Conservation (phyloP, 2,888 invertebrate species). For the Myathropa florea region DNA sequence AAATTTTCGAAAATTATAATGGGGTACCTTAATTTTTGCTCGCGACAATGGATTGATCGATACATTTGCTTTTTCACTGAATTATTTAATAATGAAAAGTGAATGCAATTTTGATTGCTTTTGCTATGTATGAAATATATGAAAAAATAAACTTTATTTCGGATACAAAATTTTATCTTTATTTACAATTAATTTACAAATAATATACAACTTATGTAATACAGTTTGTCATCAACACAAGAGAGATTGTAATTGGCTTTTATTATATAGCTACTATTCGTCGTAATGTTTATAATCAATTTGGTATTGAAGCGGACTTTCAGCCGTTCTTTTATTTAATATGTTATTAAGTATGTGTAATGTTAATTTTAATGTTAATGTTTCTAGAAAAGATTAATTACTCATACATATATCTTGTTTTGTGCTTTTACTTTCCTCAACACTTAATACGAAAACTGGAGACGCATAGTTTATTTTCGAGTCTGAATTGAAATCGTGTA, state of each 20-base stretch:
- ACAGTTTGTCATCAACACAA: conserved; percentile 25
- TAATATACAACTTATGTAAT: conserved; percentile 47
- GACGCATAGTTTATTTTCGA: conserved; percentile 78
- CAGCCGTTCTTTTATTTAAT: background rate
- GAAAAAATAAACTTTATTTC: background rate
- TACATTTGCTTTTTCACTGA: too few species aligned
- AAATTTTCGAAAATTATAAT: too few species aligned
- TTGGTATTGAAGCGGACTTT: conserved; percentile 11
- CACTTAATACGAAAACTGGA: conserved; percentile 80
- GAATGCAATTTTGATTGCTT: too few species aligned
- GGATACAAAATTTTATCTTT: conserved; percentile 40
- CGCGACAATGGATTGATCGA: too few species aligned
- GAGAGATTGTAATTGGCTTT: conserved; percentile 12
- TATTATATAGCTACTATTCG: conserved; percentile 29
- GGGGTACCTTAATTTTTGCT: too few species aligned
- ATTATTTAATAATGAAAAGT: too few species aligned
- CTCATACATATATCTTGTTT: conserved; percentile 32
- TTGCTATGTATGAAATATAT: too few species aligned
- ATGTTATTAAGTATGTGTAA: background rate
- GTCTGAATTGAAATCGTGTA: conserved; percentile 72
- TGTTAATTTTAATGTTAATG: background rate
- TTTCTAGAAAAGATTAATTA: conserved; percentile 4
- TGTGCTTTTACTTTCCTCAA: conserved; percentile 71
- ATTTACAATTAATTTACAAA: conserved; percentile 63
- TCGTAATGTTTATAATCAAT: background rate